Conservation (phyloP, 2,113 vertebrate genomes). For the Phalacrocorax pelagicus region DNA sequence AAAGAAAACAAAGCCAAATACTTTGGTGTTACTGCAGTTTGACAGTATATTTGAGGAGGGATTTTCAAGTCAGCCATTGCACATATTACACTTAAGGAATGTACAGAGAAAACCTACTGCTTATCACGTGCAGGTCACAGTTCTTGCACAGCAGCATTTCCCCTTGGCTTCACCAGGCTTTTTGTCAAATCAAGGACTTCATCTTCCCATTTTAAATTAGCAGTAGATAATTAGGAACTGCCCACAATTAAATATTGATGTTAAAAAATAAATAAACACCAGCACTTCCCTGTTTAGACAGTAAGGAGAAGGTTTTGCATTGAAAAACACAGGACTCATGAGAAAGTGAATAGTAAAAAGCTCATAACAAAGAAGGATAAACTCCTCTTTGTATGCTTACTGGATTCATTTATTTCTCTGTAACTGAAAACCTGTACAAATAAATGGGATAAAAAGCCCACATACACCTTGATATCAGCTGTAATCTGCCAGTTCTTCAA, state of each 20-base stretch:
- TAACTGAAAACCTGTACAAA: conserved; percentile 38
- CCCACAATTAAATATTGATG: conserved; percentile 24
- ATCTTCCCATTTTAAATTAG: conserved; percentile 12
- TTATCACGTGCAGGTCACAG: not conserved
- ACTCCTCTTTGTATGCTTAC: conserved; percentile 16
- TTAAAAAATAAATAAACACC: conserved; percentile 13
- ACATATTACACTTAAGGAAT: not conserved
- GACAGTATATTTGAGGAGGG: not conserved
- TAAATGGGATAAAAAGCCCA: not conserved
- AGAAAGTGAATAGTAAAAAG: conserved; percentile 14
- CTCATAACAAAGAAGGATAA: conserved; percentile 17
- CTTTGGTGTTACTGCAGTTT: not conserved
- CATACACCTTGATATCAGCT: not conserved
- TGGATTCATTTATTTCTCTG: conserved; percentile 23
- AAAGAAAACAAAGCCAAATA: not conserved
- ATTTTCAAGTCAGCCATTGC: not conserved
- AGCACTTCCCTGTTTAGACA: not conserved
- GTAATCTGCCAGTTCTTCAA: not conserved
- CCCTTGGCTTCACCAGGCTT: not conserved
- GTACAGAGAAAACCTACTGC: not conserved
- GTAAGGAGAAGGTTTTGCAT: not conserved
- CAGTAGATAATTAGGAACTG: conserved; percentile 2
- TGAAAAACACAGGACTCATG: not conserved
- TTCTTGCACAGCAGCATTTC: not conserved
- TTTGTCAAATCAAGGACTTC: not conserved